phyloP scores from a whole-genome alignment of 2,888 invertebrate species.

The Rhamnusium bicolor region DNA sequence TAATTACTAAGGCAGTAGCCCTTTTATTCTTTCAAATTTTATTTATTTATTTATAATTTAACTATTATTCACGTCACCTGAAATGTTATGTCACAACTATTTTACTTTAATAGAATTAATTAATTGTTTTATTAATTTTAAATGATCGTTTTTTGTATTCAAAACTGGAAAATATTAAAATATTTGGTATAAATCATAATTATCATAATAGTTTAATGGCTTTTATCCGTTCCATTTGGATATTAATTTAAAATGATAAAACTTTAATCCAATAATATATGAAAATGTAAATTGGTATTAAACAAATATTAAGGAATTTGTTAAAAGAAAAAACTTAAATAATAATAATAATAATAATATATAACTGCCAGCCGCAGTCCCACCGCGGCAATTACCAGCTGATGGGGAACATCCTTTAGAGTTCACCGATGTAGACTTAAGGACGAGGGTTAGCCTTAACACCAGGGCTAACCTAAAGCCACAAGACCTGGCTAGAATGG shows the following conservation, averaged over 20 bases:
- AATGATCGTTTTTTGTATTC: neutral
- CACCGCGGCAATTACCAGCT: no score
- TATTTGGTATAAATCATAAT: neutral
- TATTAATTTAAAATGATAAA: slow-evolving; percentile 1
- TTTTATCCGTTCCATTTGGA: neutral
- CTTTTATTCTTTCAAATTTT: neutral
- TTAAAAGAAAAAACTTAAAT: neutral
- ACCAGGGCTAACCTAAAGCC: no score
- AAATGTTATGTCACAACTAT: neutral
- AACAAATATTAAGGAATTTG: neutral
- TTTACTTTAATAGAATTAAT: slow-evolving; percentile 3
- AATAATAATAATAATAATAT: no score
- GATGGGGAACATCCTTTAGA: no score
- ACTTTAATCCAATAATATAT: neutral
- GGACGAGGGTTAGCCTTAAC: no score
- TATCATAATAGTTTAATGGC: neutral
- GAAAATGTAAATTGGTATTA: slow-evolving; percentile 10
- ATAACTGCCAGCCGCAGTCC: no score
- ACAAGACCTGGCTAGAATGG: no score
- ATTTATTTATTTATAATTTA: neutral
- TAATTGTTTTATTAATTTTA: slow-evolving; percentile 1
- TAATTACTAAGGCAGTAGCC: no score
- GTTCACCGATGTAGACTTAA: no score
- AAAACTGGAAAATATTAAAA: neutral
- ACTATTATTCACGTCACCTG: neutral